phyloP scores from a whole-genome alignment of 2,113 vertebrate species.

The Morone saxatilis region DNA sequence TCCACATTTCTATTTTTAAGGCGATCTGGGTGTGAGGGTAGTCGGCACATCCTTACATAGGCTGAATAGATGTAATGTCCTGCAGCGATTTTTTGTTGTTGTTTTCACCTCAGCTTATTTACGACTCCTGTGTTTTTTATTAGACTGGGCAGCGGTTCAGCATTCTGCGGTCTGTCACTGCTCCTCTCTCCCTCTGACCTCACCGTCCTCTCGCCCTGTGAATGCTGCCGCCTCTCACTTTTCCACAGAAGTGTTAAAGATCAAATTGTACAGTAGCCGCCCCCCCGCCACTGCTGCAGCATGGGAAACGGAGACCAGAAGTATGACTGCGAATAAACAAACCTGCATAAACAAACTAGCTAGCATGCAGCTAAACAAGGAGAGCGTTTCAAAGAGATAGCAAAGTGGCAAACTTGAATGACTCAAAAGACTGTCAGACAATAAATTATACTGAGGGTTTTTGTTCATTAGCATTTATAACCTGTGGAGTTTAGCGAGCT shows the following conservation, averaged over 20 bases:
- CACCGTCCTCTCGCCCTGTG: neutral
- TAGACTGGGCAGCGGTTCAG: slow-evolving; percentile 25
- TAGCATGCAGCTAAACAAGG: neutral
- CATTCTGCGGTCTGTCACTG: slow-evolving; percentile 11
- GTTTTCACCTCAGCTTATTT: slow-evolving; percentile 46
- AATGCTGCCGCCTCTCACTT: slow-evolving; percentile 37
- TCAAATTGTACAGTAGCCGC: slow-evolving; percentile 12
- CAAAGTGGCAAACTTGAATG: neutral
- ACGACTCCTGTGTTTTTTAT: slow-evolving; percentile 38
- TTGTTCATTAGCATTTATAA: neutral
- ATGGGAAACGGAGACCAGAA: neutral
- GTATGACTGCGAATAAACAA: neutral
- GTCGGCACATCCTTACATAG: neutral
- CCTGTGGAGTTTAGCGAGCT: neutral
- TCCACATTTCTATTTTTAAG: neutral
- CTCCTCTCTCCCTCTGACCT: slow-evolving; percentile 21
- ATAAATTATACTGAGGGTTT: neutral
- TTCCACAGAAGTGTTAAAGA: slow-evolving; percentile 31
- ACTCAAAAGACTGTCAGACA: neutral
- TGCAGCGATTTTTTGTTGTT: neutral
- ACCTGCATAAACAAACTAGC: neutral
- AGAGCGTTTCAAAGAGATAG: neutral
- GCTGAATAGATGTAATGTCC: neutral
- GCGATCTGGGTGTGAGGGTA: neutral
- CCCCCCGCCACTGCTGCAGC: neutral